A percentile compares a stretch with the other conserved stretches of the same genome.
Conservation (phyloP, 2,113 vertebrate genomes). For the Geothlypis trichas region DNA sequence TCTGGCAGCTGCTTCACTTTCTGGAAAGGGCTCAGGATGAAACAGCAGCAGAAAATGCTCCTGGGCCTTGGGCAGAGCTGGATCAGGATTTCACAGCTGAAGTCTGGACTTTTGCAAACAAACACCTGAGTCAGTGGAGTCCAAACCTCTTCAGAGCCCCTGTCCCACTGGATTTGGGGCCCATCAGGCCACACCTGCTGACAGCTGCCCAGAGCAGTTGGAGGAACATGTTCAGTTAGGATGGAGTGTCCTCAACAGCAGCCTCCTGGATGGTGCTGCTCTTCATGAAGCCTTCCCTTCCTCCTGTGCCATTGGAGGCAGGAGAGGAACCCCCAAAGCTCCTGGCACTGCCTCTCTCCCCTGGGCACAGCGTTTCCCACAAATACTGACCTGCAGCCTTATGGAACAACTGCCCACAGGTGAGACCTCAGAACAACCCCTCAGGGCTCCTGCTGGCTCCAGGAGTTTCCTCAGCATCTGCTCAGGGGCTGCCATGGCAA, state of each 20-base stretch:
- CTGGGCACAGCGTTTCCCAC: accelerated
- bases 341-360: neutral
- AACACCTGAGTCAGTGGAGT: neutral
- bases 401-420: accelerated
- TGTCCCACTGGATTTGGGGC: neutral
- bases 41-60: neutral
- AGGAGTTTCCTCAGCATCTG: neutral
- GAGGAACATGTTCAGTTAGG: neutral
- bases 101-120: neutral
- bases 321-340: neutral
- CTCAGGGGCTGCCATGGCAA: neutral
- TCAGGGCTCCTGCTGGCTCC: neutral
- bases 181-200: neutral
- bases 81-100: neutral
- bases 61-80: neutral
- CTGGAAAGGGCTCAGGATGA: neutral
- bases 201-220: neutral
- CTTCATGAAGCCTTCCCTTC: neutral
- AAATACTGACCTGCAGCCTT: neutral
- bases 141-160: neutral
- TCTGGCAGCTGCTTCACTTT: neutral
- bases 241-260: neutral
- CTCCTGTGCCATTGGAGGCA: neutral
- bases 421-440: neutral
- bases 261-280: neutral